Evolutionary conservation across 2,113 vertebrate species (phyloP).

Genomic region (Heloderma charlesbogerti): DNA sequence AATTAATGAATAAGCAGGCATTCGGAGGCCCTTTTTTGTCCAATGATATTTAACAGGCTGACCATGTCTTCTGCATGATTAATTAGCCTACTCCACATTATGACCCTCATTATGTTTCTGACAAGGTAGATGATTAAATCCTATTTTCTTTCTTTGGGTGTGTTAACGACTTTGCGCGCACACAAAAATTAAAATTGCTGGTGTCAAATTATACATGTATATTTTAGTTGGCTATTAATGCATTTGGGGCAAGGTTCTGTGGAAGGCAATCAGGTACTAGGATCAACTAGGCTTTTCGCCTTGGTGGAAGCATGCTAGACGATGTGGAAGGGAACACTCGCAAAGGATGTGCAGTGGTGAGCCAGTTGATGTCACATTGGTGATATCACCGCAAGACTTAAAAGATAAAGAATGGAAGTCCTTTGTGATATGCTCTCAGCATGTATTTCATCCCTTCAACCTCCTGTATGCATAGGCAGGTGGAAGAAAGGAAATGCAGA

Average conservation of each 20-base stretch:
- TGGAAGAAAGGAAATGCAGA: background rate
- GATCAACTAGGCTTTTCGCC: background rate
- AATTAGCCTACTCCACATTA: slow-evolving; percentile 46
- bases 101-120: slow-evolving; percentile 35
- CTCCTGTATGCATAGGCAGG: background rate
- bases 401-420: too few relatives aligned
- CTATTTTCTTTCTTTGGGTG: slow-evolving; percentile 23
- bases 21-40: slow-evolving; percentile 14
- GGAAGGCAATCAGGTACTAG: background rate
- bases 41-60: slow-evolving; percentile 52
- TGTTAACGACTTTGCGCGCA: slow-evolving; percentile 30
- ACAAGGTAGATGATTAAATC: slow-evolving; percentile 47
- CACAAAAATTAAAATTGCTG: background rate
- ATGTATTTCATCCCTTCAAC: background rate
- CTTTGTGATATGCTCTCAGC: background rate
- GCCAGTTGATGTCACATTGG: background rate
- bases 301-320: background rate
- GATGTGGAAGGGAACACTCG: background rate
- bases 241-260: slow-evolving; percentile 13
- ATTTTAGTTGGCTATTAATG: slow-evolving; percentile 60
- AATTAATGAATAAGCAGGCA: slow-evolving; percentile 64
- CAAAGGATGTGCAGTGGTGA: background rate
- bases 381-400: too few relatives aligned
- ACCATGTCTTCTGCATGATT: slow-evolving; percentile 37
- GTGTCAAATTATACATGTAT: slow-evolving; percentile 35